Conservation (phyloP, 1,140 invertebrate genomes). For the Arion vulgaris region DNA sequence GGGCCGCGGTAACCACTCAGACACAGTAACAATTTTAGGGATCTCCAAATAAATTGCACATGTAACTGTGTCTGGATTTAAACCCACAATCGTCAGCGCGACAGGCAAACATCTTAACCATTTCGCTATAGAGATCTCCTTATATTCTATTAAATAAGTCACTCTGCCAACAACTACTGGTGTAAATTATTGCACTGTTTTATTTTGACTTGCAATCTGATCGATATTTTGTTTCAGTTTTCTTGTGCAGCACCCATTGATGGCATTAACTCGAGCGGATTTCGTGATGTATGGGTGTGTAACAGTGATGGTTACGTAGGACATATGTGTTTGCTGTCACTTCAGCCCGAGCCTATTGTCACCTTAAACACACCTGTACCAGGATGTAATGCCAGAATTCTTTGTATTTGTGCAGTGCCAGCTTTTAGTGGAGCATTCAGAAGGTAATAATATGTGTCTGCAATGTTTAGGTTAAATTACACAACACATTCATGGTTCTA, state of each 20-base stretch:
- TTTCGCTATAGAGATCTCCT: too few species aligned
- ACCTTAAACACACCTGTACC: constrained; percentile 95
- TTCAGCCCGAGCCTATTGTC: constrained; percentile 92
- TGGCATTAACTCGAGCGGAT: constrained; percentile 74
- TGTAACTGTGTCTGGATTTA: too few species aligned
- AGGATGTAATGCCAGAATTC: constrained; percentile 89
- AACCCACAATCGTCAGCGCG: too few species aligned
- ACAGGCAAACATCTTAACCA: too few species aligned
- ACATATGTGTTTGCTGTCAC: constrained; percentile 91
- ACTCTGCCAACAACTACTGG: too few species aligned
- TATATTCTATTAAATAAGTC: too few species aligned
- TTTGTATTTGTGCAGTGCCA: constrained; percentile 92
- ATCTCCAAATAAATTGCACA: too few species aligned
- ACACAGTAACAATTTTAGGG: too few species aligned
- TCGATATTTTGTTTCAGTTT: constrained; percentile 79
- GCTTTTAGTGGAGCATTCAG: constrained; percentile 71
- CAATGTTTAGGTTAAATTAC: not conserved
- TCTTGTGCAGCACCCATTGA: constrained; percentile 92
- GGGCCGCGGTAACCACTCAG: too few species aligned
- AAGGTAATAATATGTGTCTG: constrained; percentile 48
- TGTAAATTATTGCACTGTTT: too few species aligned
- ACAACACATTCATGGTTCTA: too few species aligned
- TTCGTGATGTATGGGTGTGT: constrained; percentile 92
- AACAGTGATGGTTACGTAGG: constrained; percentile 98
- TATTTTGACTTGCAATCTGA: too few species aligned